Evolutionary conservation across 2,113 vertebrate species (phyloP).

Genomic region (Dinomys branickii): DNA sequence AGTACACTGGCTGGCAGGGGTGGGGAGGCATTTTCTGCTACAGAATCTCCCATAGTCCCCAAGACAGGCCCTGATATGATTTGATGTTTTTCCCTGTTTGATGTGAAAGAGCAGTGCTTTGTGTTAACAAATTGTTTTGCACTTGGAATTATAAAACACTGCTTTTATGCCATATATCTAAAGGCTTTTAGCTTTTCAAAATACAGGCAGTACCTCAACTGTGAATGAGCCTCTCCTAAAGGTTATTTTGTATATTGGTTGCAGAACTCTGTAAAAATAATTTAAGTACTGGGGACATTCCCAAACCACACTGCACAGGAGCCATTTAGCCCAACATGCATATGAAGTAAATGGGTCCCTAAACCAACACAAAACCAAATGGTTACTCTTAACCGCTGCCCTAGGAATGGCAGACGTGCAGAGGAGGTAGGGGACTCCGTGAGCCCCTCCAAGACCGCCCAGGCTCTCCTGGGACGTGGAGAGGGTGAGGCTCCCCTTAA

Average conservation of each 20-base stretch:
- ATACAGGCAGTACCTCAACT: neutral
- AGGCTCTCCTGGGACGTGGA: neutral
- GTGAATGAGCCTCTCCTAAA: slow-evolving; percentile 31
- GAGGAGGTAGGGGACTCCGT: rapidly evolving
- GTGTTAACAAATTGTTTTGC: slow-evolving; percentile 20
- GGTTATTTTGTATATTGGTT: slow-evolving; percentile 43
- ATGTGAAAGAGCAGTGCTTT: neutral
- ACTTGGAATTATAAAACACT: neutral
- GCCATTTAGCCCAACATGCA: neutral
- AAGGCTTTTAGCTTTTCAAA: slow-evolving; percentile 31
- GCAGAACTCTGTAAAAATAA: slow-evolving; percentile 46
- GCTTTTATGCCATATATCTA: slow-evolving; percentile 20
- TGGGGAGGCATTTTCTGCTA: neutral
- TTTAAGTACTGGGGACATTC: neutral
- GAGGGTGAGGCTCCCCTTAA: neutral
- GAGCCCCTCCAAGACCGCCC: no score
- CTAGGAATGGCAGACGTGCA: neutral
- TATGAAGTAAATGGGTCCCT: neutral
- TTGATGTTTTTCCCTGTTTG: neutral
- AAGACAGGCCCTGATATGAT: neutral
- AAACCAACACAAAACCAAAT: neutral
- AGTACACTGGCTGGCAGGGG: neutral
- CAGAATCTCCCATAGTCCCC: neutral
- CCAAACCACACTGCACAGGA: neutral
- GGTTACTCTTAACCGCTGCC: neutral